Base-by-base conservation (phyloP, 2,888 invertebrate species). In the Shargacucullia verbasci region DNA sequence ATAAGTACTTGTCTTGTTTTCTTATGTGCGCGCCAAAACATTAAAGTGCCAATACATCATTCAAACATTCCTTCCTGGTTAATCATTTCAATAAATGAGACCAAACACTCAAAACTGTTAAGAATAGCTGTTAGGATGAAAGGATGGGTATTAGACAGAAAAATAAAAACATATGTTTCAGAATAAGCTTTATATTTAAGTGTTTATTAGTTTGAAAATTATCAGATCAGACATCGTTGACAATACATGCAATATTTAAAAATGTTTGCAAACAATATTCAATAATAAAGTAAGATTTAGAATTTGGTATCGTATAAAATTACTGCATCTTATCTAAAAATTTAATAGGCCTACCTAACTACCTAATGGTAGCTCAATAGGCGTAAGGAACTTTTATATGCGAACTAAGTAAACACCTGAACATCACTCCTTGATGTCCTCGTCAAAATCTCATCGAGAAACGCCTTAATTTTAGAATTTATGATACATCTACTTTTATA, bases 381-480 rank as follows among this genome's bases (percentile, higher is more conserved):
- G 44, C 54, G 25, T 59, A 62, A 84, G 83, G 81, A 84, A 82
- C 83, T 82, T 76, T 69, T 63, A 43, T 33, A 76, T 69, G 78
- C 75, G 67, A 80, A 78, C 66, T 69, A 75, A 79, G 63, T 54
- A 52, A 64, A 69, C 46, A 57, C 50, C 67, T 58, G 57, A 14
- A 35, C 39, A 48, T 52, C 57, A 40, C 48, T 53, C 56, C 46
- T 53, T 59, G 55, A 56, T 54, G 52, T 66, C 48, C 33, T 67
- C 65, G 58, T 59, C 50, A 67, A 54, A 78, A 83, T 80, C 79
- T 82, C 81, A 79, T 71, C 67, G 70, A 80, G 82, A 85, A 80
- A 83, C 80, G 82, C 71, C 82, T 82, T 82, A 84, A 70, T 54
- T 85, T 81, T 82, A 81, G 78, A 81, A 78, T 81, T 80, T 76